These are phyloP conservation scores for Phenganax subtilis DNA, from an alignment of 92 coral and sea anemone genomes.

Conservation along the genomic window DNA sequence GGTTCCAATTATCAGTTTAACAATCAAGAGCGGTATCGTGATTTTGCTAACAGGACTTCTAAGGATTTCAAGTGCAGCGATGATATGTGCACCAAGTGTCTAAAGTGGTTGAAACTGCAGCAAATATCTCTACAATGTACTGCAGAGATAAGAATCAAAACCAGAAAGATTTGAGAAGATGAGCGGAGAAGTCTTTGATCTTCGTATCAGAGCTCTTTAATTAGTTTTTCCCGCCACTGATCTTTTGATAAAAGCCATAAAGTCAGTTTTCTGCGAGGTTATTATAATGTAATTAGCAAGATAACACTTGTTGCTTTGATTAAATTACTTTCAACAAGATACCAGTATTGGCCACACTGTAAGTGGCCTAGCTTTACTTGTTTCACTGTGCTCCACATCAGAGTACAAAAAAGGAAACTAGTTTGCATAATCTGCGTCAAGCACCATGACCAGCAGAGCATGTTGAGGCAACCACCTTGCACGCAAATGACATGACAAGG, in stretches of 20 bases:
- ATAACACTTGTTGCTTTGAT: conserved; percentile 40
- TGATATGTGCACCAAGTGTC: conserved; percentile 13
- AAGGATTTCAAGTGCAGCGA: conserved; percentile 9
- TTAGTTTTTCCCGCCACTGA: conserved; percentile 47
- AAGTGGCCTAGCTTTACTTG: conserved; percentile 36
- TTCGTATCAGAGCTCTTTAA: conserved; percentile 30
- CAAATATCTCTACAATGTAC: neutral
- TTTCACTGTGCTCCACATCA: neutral
- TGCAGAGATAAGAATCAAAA: conserved; percentile 23
- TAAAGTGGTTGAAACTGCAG: neutral
- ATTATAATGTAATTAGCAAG: conserved; percentile 75
- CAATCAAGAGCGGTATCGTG: conserved; percentile 18
- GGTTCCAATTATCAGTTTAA: conserved; percentile 3
- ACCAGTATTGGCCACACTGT: conserved; percentile 48
- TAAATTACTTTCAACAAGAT: conserved; percentile 48
- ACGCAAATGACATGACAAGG: neutral
- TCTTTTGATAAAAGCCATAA: conserved; percentile 45
- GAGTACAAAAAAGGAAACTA: neutral
- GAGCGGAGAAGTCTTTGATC: conserved; percentile 35
- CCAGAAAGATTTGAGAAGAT: conserved; percentile 3
- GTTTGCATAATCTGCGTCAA: neutral
- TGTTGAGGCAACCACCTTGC: neutral
- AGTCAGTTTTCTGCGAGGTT: conserved; percentile 62
- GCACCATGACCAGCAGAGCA: neutral
- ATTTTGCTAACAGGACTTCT: conserved; percentile 13